Base-by-base conservation (phyloP, 2,888 invertebrate species). In the Standfussiana lucernea region DNA sequence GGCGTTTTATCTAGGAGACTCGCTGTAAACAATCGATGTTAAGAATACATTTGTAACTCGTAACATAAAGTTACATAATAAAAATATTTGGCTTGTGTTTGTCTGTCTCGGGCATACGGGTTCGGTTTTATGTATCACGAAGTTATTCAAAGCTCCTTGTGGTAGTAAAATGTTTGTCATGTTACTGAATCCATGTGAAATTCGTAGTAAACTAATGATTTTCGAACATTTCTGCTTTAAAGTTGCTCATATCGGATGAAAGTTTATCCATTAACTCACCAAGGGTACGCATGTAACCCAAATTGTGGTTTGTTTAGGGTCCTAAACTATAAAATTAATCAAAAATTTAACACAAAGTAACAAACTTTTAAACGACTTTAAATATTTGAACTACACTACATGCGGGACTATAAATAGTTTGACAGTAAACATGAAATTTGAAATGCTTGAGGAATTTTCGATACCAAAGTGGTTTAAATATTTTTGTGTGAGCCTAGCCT, bases 21-120 rank as follows among this genome's bases (percentile, higher is more conserved):
- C 35, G 50, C 40, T 81, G 70, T 77, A 42, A 56, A 66, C 70
- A 66, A 64, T 53, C 35, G 47, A 73, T 71, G 37, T 75, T 53
- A 24, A 42, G 47, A 35, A 70, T 70, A 75, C 47, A 61, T 67
- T 66, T 64, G 65, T 21, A 37, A 42, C 45, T 76, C 40, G 56
- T 74, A 62, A 82, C 75, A 64, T 72, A 71, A 82, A 82, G 59
- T 72, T 73, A 35, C 5, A 47, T 35, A 4, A 75, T 70, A 72
- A 77, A 71, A 75, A 10, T 69, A 50, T 80, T 82, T 84, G 37
- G 53, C 37, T 40, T 68, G 24, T 75, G 71, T 77, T 67, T 47
- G 24, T 53, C n/a, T 35, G 71, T 77, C 75, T 72, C 28, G 56
- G 42, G 65, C 62, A 53, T 64, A 50, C 18, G 28, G 35, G 15